Conservation (phyloP, 2,888 invertebrate species). For the Tetranychus truncatus region DNA sequence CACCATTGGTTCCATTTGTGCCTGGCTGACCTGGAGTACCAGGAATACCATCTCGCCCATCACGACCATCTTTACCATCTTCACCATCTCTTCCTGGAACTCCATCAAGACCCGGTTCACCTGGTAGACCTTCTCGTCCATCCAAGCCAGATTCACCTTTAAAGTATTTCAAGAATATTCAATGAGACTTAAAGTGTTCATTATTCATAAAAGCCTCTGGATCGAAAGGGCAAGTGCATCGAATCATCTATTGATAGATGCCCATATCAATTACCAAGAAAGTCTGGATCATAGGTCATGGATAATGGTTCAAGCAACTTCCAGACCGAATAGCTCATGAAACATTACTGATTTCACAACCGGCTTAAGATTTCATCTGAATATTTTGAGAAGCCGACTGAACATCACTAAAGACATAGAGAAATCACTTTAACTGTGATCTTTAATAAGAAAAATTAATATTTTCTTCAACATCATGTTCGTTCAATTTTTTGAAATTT, state of each 20-base stretch:
- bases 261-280: not conserved
- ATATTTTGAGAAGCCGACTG: too few relatives aligned
- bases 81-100: slow-evolving; percentile 46
- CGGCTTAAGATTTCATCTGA: too few relatives aligned
- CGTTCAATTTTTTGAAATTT: too few relatives aligned
- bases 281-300: not conserved
- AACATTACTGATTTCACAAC: too few relatives aligned
- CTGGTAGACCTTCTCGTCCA: slow-evolving; percentile 71
- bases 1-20: slow-evolving; percentile 51
- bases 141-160: slow-evolving; percentile 46
- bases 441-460: too few relatives aligned
- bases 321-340: not conserved
- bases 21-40: slow-evolving; percentile 47
- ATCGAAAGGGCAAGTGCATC: too few relatives aligned
- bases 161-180: not conserved
- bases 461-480: too few relatives aligned
- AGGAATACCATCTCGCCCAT: slow-evolving; percentile 58
- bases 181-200: too few relatives aligned
- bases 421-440: too few relatives aligned
- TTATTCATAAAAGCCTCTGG: too few relatives aligned
- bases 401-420: too few relatives aligned
- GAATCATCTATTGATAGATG: not conserved
- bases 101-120: slow-evolving; percentile 71
- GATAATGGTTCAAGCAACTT: not conserved
- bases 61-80: slow-evolving; percentile 52